A percentile compares a stretch with the other conserved stretches of the same genome.
phyloP scores from a whole-genome alignment of 2,797 vertebrate species.

The Melanotaenia trifasciata region DNA sequence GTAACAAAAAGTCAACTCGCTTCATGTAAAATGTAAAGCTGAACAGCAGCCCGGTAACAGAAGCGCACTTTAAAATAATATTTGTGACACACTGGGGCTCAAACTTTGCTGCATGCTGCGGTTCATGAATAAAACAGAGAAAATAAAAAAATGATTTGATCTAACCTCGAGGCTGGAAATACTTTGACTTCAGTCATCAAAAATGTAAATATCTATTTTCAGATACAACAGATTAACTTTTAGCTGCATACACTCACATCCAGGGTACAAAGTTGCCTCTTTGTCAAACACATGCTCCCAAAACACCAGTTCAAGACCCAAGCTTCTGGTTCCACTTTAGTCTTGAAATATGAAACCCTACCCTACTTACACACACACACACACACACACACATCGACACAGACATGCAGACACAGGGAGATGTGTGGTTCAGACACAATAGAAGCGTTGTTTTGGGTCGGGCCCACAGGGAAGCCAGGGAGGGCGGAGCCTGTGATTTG shows the following conservation, averaged over 20 bases:
- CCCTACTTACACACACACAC: constrained; percentile 29
- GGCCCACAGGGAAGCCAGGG: constrained; percentile 33
- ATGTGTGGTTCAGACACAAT: constrained; percentile 73
- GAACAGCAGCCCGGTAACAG: too few relatives aligned
- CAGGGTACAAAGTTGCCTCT: constrained; percentile 33
- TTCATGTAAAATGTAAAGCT: not conserved
- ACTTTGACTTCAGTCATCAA: not conserved
- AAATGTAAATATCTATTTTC: not conserved
- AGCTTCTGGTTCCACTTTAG: constrained; percentile 79
- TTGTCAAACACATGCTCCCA: constrained; percentile 58
- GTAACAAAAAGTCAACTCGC: not conserved
- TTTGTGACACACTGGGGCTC: not conserved
- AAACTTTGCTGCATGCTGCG: constrained; percentile 2
- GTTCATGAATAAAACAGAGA: not conserved
- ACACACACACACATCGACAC: constrained; percentile 26
- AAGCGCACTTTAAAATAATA: not conserved
- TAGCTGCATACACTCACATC: constrained; percentile 8
- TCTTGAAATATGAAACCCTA: constrained; percentile 70
- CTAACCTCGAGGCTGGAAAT: not conserved
- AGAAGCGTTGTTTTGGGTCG: constrained; percentile 62
- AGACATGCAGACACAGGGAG: constrained; percentile 23
- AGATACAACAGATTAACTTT: constrained; percentile 11
- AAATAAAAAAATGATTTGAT: not conserved
- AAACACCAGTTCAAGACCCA: constrained; percentile 62
- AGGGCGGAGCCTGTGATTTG: constrained; percentile 41